A percentile compares a stretch with the other conserved stretches of the same genome.
These are phyloP conservation scores for Sebastes nivosus DNA, from an alignment of 2,797 vertebrate genomes.

Conservation along the genomic window DNA sequence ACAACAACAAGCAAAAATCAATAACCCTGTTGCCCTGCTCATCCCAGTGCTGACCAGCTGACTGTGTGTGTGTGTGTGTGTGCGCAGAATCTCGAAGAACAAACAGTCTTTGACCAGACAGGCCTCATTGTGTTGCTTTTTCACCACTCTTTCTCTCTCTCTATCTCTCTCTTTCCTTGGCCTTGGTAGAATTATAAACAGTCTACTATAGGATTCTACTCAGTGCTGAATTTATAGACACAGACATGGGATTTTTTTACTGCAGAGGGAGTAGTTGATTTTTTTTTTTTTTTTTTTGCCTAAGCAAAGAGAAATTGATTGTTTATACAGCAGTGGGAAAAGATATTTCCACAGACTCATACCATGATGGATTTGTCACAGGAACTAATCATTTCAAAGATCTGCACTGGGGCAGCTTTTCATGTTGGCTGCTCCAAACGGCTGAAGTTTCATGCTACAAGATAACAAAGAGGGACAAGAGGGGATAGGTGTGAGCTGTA, in stretches of 20 bases:
- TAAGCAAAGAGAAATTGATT: constrained; percentile 11
- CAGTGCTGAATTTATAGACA: constrained; percentile 15
- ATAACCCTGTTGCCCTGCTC: constrained; percentile 49
- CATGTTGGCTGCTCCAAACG: not conserved
- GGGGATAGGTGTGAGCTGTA: not conserved
- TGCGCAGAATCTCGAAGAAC: constrained; percentile 8
- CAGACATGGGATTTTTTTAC: constrained; percentile 6
- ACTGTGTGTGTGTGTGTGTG: not conserved
- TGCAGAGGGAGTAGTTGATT: constrained; percentile 2
- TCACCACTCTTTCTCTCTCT: constrained; percentile 4
- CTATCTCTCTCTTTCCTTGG: not conserved
- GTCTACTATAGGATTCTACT: constrained; percentile 8
- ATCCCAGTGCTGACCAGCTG: constrained; percentile 31
- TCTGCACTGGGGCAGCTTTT: not conserved
- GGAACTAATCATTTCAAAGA: constrained; percentile 1
- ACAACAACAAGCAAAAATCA: constrained; percentile 65
- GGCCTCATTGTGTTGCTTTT: constrained; percentile 17
- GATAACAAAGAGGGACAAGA: not conserved
- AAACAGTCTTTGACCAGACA: constrained; percentile 26
- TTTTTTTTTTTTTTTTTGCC: not conserved
- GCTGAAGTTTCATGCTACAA: not conserved
- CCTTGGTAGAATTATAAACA: constrained; percentile 22
- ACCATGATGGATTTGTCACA: constrained; percentile 1
- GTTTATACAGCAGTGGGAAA: constrained; percentile 1
- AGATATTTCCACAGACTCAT: not conserved